phyloP scores from a whole-genome alignment of 1,140 invertebrate genomes.

The Aphaenogaster ashmeadi region DNA sequence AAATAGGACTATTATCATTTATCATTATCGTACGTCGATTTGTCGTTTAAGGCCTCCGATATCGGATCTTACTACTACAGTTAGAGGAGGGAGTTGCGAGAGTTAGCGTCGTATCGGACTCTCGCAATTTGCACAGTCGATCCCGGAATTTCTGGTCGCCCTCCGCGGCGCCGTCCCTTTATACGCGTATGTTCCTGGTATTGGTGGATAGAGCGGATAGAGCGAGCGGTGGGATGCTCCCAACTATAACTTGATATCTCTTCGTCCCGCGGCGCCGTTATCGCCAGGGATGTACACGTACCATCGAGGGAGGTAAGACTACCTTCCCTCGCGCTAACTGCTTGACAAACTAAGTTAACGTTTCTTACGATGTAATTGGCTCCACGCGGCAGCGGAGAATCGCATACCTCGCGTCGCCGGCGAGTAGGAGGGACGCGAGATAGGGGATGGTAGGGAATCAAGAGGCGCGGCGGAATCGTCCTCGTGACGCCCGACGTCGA shows the following conservation, averaged over 20 bases:
- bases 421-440: slow-evolving; percentile 48
- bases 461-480: slow-evolving; percentile 64
- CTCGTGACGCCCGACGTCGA: slow-evolving; percentile 70
- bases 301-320: slow-evolving; percentile 49
- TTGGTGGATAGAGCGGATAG: slow-evolving; percentile 30
- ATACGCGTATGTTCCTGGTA: slow-evolving; percentile 33
- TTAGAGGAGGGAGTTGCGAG: background rate
- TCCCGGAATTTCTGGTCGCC: slow-evolving; percentile 71
- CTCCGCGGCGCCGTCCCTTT: slow-evolving; percentile 57
- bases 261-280: slow-evolving; percentile 61
- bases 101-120: slow-evolving; percentile 68
- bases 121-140: slow-evolving; percentile 69
- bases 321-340: slow-evolving; percentile 79
- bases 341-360: slow-evolving; percentile 83
- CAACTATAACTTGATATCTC: slow-evolving; percentile 72
- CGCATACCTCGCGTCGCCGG: slow-evolving; percentile 76
- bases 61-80: background rate
- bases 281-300: slow-evolving; percentile 61
- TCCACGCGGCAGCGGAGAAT: slow-evolving; percentile 77
- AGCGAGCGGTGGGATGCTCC: slow-evolving; percentile 27
- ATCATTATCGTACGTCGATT: background rate
- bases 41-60: background rate
- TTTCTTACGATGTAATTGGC: slow-evolving; percentile 85
- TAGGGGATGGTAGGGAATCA: background rate
- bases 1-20: background rate